Evolutionary conservation across 2,888 invertebrate genomes (phyloP), one percentile per base, ranked within the genome.

Genomic region (Lydus trimaculatus): DNA sequence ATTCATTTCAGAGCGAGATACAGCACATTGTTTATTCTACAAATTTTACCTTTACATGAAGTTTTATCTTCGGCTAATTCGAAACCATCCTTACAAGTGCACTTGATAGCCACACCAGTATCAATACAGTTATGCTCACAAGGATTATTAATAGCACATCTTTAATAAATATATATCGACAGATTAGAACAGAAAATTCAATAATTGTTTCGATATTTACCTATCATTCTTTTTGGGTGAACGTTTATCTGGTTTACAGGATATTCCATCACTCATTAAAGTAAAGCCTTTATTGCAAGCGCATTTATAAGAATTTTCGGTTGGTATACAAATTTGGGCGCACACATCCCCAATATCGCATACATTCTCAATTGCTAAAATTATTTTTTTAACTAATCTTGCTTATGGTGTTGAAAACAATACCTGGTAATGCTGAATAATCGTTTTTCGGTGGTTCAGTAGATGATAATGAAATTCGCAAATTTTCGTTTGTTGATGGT

Each of bases 81-180:
- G 80, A 90, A 95, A 0, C 94, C 94, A 71, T 89, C 85, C 64
- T 89, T 85, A 79, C 95, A 95, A 0, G 90, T 89, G 81, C 95
- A 95, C 74, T 89, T 88, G 1, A 93, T 88, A 0, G 90, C 88
- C 0, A 88, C 84, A 0, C 91, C 92, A 15, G 91, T 91, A 78
- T 93, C 92, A 3, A 87, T 87, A 80, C 94, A 94, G 56, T 89
- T 88, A 73, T 94, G 94, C 66, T 92, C 90, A 79, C 94, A 94
- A 0, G 91, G 91, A 80, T 93, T 93, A 9, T 87, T 87, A 0
- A 86, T 86, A 74, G 88, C 88, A 76, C 92, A 92, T 73, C 92
- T 84, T 59, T 36, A 3, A 20, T 77, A 73, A 11, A 76, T 75
- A 61, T 81, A 71, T 48, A 61, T 64, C 36, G 28, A 65, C 0